These are phyloP conservation scores for Podotricha telesiphe DNA, from an alignment of 2,888 invertebrate genomes.

Conservation along the genomic window DNA sequence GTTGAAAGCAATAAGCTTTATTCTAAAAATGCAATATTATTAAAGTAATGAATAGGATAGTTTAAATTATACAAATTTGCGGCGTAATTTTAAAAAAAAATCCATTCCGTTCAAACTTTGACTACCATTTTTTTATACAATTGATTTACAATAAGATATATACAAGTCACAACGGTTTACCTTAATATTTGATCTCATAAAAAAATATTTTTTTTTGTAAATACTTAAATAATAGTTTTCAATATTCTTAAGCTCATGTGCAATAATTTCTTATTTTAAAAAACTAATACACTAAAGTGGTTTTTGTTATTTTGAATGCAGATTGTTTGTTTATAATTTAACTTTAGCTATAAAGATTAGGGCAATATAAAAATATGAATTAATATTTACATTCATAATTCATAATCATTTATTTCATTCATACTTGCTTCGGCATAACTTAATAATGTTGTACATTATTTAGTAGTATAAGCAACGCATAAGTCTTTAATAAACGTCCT, in stretches of 20 bases:
- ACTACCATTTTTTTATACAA: no score
- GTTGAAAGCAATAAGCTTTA: slow-evolving; percentile 73
- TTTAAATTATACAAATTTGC: neutral
- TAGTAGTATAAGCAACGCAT: slow-evolving; percentile 3
- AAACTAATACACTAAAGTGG: neutral
- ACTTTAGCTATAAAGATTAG: neutral
- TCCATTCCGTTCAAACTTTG: no score
- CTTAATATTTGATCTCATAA: neutral
- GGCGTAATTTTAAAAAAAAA: no score
- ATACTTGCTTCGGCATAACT: neutral
- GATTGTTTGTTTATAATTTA: no score
- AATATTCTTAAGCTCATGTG: slow-evolving; percentile 4
- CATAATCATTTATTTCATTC: neutral
- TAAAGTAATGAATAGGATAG: neutral
- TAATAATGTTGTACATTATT: neutral
- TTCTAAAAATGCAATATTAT: slow-evolving; percentile 19
- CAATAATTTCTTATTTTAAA: slow-evolving; percentile 3
- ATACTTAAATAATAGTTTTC: neutral
- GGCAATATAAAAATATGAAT: neutral
- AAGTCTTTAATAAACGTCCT: slow-evolving; percentile 31
- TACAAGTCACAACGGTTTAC: no score
- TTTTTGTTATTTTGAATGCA: no score
- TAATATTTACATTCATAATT: neutral
- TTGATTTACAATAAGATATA: no score
- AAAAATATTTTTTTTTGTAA: slow-evolving; percentile 1